A percentile compares a stretch with the other conserved stretches of the same genome.
phyloP scores from a whole-genome alignment of 2,797 vertebrate genomes.

The Hyperoplus immaculatus region DNA sequence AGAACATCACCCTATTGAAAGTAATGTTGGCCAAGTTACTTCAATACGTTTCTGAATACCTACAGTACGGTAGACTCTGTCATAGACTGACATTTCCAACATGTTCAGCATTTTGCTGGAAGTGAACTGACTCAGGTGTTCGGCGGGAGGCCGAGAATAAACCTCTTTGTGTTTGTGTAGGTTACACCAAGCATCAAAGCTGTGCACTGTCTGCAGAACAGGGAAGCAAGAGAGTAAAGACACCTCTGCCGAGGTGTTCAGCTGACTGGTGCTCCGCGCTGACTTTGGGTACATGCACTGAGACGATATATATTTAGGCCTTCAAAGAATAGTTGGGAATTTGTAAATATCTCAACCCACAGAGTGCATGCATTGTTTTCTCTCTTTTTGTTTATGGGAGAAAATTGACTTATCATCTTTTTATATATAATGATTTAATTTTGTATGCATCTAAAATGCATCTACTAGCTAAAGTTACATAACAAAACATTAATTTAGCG shows the following conservation, averaged over 20 bases:
- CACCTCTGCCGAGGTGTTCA: constrained; percentile 33
- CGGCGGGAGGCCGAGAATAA: constrained; percentile 38
- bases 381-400: not conserved
- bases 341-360: not conserved
- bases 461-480: too few relatives aligned
- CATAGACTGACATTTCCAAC: constrained; percentile 16
- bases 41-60: constrained; percentile 1
- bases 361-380: not conserved
- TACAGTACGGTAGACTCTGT: not conserved
- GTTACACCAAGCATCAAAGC: constrained; percentile 42
- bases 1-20: not conserved
- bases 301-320: constrained; percentile 6
- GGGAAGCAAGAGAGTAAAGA: constrained; percentile 16
- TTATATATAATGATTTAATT: too few relatives aligned
- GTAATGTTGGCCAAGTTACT: constrained; percentile 5
- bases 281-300: not conserved
- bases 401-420: not conserved
- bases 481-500: too few relatives aligned
- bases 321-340: not conserved
- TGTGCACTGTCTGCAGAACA: constrained; percentile 36
- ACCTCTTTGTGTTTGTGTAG: constrained; percentile 45
- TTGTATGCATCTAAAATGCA: too few relatives aligned
- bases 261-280: constrained; percentile 9
- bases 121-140: constrained; percentile 56
- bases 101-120: constrained; percentile 37